A percentile compares a stretch with the other conserved stretches of the same genome.
phyloP scores from a whole-genome alignment of 2,797 vertebrate species.

The Alfaro cultratus region DNA sequence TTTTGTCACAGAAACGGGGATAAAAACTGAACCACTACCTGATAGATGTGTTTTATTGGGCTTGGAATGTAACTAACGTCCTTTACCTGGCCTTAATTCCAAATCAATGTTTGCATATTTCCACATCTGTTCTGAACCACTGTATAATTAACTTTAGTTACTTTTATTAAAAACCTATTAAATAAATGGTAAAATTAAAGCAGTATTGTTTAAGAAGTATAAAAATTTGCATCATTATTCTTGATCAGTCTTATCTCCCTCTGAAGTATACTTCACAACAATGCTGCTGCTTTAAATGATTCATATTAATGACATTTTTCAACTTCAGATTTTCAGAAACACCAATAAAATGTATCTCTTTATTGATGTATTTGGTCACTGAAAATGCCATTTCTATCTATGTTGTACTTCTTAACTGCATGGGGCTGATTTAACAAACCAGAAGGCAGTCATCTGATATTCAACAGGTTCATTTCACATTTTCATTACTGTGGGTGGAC shows the following conservation, averaged over 20 bases:
- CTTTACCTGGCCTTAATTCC: background rate
- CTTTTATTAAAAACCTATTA: background rate
- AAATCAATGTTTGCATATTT: conserved; percentile 2
- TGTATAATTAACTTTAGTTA: background rate
- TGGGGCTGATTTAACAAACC: background rate
- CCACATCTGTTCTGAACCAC: background rate
- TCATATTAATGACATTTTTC: background rate
- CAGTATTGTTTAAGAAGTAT: background rate
- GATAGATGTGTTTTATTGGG: background rate
- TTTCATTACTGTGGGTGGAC: background rate
- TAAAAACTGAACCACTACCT: background rate
- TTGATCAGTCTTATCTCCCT: background rate
- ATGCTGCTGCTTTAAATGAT: background rate
- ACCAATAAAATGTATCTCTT: background rate
- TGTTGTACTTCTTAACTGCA: background rate
- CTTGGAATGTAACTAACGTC: background rate
- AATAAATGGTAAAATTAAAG: background rate
- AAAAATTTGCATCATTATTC: background rate
- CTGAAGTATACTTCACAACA: background rate
- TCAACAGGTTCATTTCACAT: conserved; percentile 3
- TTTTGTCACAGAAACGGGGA: background rate
- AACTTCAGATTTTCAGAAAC: background rate
- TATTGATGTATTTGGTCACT: background rate
- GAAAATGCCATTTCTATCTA: background rate
- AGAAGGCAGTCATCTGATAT: background rate